phyloP scores from a whole-genome alignment of 2,797 vertebrate species.

The Tadarida brasiliensis region DNA sequence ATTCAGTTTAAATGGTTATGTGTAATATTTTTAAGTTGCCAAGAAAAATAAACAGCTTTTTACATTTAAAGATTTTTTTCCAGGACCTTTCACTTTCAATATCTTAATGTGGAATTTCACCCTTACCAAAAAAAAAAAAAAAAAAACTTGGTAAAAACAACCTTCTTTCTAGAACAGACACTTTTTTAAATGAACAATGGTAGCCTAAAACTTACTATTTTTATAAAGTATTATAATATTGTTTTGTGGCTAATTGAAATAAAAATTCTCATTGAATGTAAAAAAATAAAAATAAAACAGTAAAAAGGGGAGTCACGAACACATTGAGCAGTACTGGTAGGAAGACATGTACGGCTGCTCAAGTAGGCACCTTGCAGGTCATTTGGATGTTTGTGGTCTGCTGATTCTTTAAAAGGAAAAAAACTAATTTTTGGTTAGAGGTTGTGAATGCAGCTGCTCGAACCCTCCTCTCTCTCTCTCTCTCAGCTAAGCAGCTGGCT shows the following conservation, averaged over 20 bases:
- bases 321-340: not conserved
- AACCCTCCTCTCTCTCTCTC: not conserved
- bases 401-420: not conserved
- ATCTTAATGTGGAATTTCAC: slow-evolving; percentile 86
- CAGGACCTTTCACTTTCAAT: slow-evolving; percentile 82
- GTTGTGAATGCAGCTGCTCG: not conserved
- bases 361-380: not conserved
- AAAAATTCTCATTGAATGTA: slow-evolving; percentile 87
- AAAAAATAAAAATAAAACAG: too few relatives aligned
- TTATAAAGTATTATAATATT: slow-evolving; percentile 88
- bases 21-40: slow-evolving; percentile 89
- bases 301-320: not conserved
- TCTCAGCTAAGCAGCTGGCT: not conserved
- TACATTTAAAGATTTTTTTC: slow-evolving; percentile 87
- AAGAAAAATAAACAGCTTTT: slow-evolving; percentile 85
- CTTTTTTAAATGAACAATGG: slow-evolving; percentile 88
- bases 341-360: not conserved
- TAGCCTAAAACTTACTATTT: slow-evolving; percentile 88
- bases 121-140: too few relatives aligned
- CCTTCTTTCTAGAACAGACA: slow-evolving; percentile 80
- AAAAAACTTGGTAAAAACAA: slow-evolving; percentile 70
- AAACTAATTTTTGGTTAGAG: not conserved
- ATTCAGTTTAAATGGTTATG: slow-evolving; percentile 89
- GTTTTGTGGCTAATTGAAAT: slow-evolving; percentile 89
- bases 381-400: not conserved